Percentiles rank a stretch among this genome's conserved stretches.
phyloP scores from a whole-genome alignment of 2,113 vertebrate genomes.

The Takifugu flavidus region DNA sequence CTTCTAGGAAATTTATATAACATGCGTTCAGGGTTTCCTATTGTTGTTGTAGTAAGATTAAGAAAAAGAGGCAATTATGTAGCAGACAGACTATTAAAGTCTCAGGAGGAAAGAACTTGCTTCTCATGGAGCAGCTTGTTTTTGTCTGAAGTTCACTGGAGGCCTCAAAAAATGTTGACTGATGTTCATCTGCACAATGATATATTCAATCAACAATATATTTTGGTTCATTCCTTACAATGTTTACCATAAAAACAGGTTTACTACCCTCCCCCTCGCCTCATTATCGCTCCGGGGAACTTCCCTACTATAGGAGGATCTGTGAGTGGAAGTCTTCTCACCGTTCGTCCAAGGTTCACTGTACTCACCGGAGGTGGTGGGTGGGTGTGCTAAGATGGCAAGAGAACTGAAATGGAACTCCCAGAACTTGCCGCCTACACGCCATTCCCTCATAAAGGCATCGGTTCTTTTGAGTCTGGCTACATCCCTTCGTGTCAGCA shows the following conservation, averaged over 20 bases:
- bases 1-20: background rate
- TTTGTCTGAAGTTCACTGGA: no score
- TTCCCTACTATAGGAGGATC: slow-evolving; percentile 59
- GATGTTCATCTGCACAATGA: no score
- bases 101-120: slow-evolving; percentile 8
- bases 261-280: slow-evolving; percentile 29
- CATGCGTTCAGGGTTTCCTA: background rate
- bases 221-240: slow-evolving; percentile 37
- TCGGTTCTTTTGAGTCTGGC: slow-evolving; percentile 62
- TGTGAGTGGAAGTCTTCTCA: slow-evolving; percentile 58
- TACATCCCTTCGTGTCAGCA: slow-evolving; percentile 64
- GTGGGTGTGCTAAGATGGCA: slow-evolving; percentile 65
- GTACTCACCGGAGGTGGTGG: slow-evolving; percentile 51
- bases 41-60: background rate
- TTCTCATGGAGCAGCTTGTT: no score
- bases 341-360: slow-evolving; percentile 50
- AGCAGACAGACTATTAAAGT: background rate
- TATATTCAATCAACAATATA: background rate
- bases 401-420: slow-evolving; percentile 71
- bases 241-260: slow-evolving; percentile 55
- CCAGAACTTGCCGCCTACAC: slow-evolving; percentile 65
- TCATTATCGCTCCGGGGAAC: slow-evolving; percentile 52
- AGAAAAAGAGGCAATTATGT: no score
- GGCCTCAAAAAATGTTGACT: no score
- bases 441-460: slow-evolving; percentile 56